Conservation (phyloP, 2,888 invertebrate genomes). For the Netelia virgata region DNA sequence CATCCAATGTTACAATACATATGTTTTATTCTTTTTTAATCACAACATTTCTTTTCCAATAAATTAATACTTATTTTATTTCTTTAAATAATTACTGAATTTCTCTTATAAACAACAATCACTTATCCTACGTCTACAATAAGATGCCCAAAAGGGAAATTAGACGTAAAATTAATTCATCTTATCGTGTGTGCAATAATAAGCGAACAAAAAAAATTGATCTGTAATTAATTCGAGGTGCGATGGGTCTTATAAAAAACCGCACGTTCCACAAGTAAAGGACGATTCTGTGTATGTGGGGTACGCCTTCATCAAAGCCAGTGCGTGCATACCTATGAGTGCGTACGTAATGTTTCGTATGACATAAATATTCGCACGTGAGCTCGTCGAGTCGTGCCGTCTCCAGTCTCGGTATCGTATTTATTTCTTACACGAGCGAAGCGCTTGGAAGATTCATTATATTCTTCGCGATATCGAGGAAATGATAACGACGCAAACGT, state of each 20-base stretch:
- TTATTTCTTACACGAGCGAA: not conserved
- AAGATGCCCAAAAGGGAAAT: too few relatives aligned
- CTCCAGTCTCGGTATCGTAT: not conserved
- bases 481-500: not conserved
- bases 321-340: constrained; percentile 71
- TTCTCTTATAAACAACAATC: too few relatives aligned
- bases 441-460: not conserved
- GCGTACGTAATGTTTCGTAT: not conserved
- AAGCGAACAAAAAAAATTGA: not conserved
- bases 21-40: too few relatives aligned
- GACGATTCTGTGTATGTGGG: constrained; percentile 51
- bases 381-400: not conserved
- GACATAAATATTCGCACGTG: not conserved
- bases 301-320: constrained; percentile 20
- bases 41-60: too few relatives aligned
- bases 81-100: too few relatives aligned
- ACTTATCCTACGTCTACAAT: too few relatives aligned
- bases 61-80: too few relatives aligned
- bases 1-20: too few relatives aligned
- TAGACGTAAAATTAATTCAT: too few relatives aligned
- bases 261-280: constrained; percentile 20
- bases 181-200: too few relatives aligned
- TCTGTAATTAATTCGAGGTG: not conserved
- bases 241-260: not conserved
- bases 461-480: not conserved